Base-by-base conservation (phyloP, 1,140 invertebrate genomes). In the Nautilus pompilius region DNA sequence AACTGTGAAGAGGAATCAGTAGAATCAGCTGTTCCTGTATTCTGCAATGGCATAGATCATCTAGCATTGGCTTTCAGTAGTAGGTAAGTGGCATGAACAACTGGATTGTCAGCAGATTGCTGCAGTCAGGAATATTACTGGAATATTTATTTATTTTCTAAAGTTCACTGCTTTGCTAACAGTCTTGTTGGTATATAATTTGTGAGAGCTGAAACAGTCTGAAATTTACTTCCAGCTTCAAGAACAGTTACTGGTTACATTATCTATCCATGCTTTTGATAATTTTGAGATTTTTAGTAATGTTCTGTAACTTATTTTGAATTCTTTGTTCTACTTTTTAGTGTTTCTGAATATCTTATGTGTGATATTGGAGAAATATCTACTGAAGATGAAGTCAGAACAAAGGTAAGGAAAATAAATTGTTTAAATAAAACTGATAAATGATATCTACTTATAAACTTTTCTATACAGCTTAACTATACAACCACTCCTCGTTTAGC, bases 341-440 rank as follows among this genome's bases (percentile, higher is more conserved):
- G 85, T 72, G 85, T 86, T 5, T 86, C 85, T 3, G 85, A 86
- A 63, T 86, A 86, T 72, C 70, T 86, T 34, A 86, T 86, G 85
- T 85, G 85, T 32, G 85, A 86, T 70, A 72, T 85, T 45, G 85
- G 84, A 60, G 79, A 75, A 36, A 59, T 69, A 28, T 53, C 49
- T 29, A 5, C 33, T 33, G 61, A 46, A 30, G 69, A 74, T 51
- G 46, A 67, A 34, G 67, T 71, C 24, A 77, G 77, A 78, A 75
- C 66, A 72, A 82, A 73, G 72, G 82, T 83, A 73, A 70, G 67
- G 28, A 22, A 53, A 60, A 1, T 45, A 10, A 10, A 6, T 49
- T n/a, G n/a, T n/a, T n/a, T n/a, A n/a, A n/a, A n/a, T n/a, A n/a
- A n/a, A n/a, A n/a, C n/a, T n/a, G n/a, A n/a, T n/a, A n/a, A n/a